Evolutionary conservation across 2,113 vertebrate genomes (phyloP), one percentile per base, ranked within the genome.

Genomic region (Pluvialis apricaria): DNA sequence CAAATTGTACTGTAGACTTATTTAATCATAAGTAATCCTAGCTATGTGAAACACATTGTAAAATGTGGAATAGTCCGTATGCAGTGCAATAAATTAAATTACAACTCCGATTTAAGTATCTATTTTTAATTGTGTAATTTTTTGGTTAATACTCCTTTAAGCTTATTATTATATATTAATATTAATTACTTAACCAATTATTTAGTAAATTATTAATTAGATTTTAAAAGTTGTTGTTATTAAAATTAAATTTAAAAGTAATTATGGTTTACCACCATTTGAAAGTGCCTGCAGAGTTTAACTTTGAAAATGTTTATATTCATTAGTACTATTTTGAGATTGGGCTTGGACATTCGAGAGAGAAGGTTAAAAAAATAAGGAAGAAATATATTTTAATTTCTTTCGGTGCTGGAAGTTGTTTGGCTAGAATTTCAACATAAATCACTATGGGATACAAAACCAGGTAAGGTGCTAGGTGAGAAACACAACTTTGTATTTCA

Each of bases 351-450:
- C 31, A 32, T 69, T 82, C 51, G 55, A 84, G 65, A 70, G 28
- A 40, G 26, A 15, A 69, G 32, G 13, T 66, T 60, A 17, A n/a
- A 76, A 95, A 66, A 65, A 28, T 18, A 79, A 51, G 25, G 31
- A 86, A 36, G 10, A 31, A 31, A n/a, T 79, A 55, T 47, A 25
- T 10, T 72, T 82, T 28, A 52, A 31, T 79, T 70, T 81, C 76
- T 72, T 89, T 83, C 32, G 61, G 16, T 64, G 20, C 15, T 90
- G 40, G 36, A 55, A 94, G 24, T n/a, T 47, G 13, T 49, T 81
- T 81, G 29, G 10, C 54, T 77, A 19, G 18, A 88, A 47, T 81
- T n/a, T n/a, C 45, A 54, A 4, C 0, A 0, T 9, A 5, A 52
- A 19, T 82, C 61, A 22, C 11, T 73, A 3, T 45, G 22, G 40